These are phyloP conservation scores for Tetranychus piercei DNA, from an alignment of 2,888 invertebrate genomes.

Conservation along the genomic window DNA sequence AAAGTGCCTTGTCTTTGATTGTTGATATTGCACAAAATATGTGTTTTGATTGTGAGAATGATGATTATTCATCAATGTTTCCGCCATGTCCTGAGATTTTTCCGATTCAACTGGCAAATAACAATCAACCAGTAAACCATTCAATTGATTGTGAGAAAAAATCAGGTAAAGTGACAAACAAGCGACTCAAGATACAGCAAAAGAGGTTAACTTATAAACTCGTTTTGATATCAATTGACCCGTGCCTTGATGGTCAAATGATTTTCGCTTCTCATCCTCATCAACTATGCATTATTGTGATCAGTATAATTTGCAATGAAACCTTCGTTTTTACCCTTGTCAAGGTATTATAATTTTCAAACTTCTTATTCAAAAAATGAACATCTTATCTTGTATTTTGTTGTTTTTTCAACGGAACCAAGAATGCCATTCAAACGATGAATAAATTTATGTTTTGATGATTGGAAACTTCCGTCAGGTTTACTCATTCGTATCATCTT, in stretches of 20 bases:
- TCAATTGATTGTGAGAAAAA: conserved; percentile 1
- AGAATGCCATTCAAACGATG: background rate
- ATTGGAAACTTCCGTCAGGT: background rate
- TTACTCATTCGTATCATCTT: background rate
- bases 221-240: background rate
- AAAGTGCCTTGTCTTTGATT: too few species aligned
- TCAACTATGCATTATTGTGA: too few species aligned
- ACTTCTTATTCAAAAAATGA: too few species aligned
- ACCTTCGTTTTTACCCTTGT: too few species aligned
- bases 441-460: background rate
- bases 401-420: background rate
- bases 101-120: background rate
- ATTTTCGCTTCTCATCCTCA: background rate
- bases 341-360: too few species aligned
- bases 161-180: background rate
- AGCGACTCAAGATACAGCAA: background rate
- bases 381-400: background rate
- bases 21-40: background rate
- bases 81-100: background rate
- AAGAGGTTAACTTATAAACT: background rate
- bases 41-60: background rate
- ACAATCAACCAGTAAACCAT: background rate
- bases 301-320: too few species aligned
- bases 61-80: background rate
- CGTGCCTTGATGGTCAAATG: background rate